phyloP scores from a whole-genome alignment of 1,140 invertebrate genomes.

The Hylaeus anthracinus region DNA sequence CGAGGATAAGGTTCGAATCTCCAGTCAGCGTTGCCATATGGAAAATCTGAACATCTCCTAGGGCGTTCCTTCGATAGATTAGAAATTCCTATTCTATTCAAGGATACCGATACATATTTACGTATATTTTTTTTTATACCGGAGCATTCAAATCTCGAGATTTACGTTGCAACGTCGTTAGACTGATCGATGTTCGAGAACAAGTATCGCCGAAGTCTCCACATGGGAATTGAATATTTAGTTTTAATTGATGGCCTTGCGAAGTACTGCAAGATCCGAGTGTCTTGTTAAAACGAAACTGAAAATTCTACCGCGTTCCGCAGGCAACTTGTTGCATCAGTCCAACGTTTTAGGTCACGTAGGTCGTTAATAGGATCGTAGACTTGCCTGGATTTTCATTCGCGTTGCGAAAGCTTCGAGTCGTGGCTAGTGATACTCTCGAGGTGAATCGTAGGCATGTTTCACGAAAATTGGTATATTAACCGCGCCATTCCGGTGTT shows the following conservation, averaged over 20 bases:
- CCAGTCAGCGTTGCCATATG: not conserved
- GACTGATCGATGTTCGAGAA: too few species aligned
- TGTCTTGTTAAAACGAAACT: slow-evolving; percentile 10
- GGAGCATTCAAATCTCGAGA: too few species aligned
- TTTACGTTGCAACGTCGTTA: too few species aligned
- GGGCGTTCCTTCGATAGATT: not conserved
- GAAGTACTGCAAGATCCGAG: too few species aligned
- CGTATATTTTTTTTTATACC: too few species aligned
- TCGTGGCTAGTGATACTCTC: slow-evolving; percentile 16
- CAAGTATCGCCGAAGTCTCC: too few species aligned
- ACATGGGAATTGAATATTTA: too few species aligned
- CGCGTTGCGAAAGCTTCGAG: slow-evolving; percentile 60
- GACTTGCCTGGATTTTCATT: slow-evolving; percentile 21
- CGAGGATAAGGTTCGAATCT: not conserved
- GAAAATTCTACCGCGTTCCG: too few species aligned
- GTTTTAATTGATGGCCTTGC: too few species aligned
- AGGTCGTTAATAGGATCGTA: too few species aligned
- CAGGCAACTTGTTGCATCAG: not conserved
- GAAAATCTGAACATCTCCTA: not conserved
- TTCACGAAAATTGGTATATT: slow-evolving; percentile 64
- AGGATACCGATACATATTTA: too few species aligned
- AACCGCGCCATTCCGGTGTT: slow-evolving; percentile 51
- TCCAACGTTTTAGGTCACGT: too few species aligned
- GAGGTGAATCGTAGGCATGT: slow-evolving; percentile 5
- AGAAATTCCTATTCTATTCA: not conserved